These are phyloP conservation scores for Elaphurus davidianus DNA, from an alignment of 2,113 vertebrate genomes.

Conservation along the genomic window DNA sequence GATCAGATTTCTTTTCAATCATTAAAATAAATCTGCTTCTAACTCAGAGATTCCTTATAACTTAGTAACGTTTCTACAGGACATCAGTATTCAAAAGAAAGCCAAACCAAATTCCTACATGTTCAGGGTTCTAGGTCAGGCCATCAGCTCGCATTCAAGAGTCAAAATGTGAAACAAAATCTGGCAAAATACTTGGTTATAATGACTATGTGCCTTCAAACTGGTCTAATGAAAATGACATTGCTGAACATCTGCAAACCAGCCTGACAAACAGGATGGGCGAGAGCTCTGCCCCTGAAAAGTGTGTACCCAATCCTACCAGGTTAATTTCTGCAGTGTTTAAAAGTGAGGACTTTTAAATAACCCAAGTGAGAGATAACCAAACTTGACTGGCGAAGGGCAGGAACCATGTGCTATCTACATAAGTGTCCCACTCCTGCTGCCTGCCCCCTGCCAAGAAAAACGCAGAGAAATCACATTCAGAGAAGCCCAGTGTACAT, in stretches of 20 bases:
- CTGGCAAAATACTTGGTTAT: neutral
- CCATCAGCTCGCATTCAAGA: neutral
- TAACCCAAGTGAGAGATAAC: neutral
- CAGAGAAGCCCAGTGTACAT: conserved; percentile 41
- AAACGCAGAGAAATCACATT: conserved; percentile 48
- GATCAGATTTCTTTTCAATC: neutral
- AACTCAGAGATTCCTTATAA: neutral
- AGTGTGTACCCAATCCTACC: conserved; percentile 23
- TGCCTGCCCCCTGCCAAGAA: neutral
- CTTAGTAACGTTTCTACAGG: neutral
- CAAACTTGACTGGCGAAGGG: conserved; percentile 34
- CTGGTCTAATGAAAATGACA: neutral
- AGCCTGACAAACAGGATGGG: neutral
- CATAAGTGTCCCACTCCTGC: conserved; percentile 3
- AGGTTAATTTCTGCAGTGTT: conserved; percentile 19
- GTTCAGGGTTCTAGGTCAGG: neutral
- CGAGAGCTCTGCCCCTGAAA: conserved; percentile 6
- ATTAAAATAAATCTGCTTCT: neutral
- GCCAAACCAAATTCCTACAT: neutral
- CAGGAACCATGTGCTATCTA: conserved; percentile 1
- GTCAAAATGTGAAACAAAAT: neutral
- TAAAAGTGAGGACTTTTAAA: conserved; percentile 50
- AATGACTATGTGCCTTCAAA: neutral
- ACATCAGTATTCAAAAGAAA: neutral
- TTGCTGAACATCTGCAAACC: neutral